Conservation (phyloP, 2,113 vertebrate species). For the Psephotus haematonotus region DNA sequence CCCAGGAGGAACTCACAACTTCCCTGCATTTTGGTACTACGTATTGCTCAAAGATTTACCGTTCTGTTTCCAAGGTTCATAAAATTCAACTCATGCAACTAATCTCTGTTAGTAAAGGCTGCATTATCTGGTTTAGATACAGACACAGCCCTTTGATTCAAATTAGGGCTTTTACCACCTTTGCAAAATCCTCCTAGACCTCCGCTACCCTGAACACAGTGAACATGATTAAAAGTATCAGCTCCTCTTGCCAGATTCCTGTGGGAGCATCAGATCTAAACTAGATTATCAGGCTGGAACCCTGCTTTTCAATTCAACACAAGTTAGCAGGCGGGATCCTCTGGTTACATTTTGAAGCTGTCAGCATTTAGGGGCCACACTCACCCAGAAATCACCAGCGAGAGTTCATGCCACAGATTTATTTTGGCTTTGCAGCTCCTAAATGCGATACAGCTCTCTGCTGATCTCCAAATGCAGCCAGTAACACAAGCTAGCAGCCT, state of each 20-base stretch:
- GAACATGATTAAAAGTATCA: neutral
- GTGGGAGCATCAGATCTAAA: constrained; percentile 43
- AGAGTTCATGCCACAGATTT: neutral
- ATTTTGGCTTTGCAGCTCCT: neutral
- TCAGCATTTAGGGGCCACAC: neutral
- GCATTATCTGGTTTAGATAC: neutral
- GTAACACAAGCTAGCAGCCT: neutral
- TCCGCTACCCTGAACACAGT: neutral
- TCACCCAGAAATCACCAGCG: neutral
- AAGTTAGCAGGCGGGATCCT: neutral
- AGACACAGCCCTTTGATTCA: neutral
- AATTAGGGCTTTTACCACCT: neutral
- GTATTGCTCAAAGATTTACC: neutral
- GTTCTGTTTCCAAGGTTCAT: neutral
- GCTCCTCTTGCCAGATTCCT: neutral
- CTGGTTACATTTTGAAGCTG: neutral
- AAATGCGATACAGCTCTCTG: neutral
- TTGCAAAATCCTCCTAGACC: neutral
- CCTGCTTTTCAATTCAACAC: constrained; percentile 11
- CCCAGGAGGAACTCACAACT: neutral
- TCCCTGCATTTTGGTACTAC: neutral
- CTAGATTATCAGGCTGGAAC: constrained; percentile 16
- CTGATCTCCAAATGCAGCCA: neutral
- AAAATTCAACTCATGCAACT: neutral
- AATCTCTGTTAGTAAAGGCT: neutral